phyloP scores from a whole-genome alignment of 1,140 invertebrate species.

The Aphidius ervi region DNA sequence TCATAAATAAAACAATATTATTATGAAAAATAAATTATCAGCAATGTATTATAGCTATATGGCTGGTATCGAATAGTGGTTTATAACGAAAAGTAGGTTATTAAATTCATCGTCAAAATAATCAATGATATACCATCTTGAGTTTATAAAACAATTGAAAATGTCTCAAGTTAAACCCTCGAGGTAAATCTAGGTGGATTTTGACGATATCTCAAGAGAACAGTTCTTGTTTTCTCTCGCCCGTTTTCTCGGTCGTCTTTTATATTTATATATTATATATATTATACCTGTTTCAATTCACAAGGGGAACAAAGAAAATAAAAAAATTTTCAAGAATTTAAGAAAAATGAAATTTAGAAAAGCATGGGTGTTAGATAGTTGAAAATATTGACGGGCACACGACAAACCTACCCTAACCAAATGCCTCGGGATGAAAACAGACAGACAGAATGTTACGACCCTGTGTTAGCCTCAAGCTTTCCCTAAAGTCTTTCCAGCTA shows the following conservation, averaged over 20 bases:
- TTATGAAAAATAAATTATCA: no score
- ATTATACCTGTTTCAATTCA: slow-evolving; percentile 29
- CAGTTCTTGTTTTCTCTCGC: slow-evolving; percentile 17
- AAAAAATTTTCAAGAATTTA: slow-evolving; percentile 17
- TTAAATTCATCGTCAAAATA: no score
- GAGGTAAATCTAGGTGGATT: no score
- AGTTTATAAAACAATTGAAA: no score
- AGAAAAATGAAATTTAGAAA: slow-evolving; percentile 3
- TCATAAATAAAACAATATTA: no score
- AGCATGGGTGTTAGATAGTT: slow-evolving; percentile 30
- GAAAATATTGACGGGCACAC: slow-evolving; percentile 42
- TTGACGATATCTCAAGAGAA: slow-evolving; percentile 10
- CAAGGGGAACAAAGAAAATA: slow-evolving; percentile 21
- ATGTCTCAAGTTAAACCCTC: no score
- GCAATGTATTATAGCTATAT: no score
- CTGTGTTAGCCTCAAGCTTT: neutral
- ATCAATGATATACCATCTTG: no score
- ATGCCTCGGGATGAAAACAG: slow-evolving; percentile 27
- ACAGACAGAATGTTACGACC: slow-evolving; percentile 22
- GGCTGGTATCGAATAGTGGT: no score
- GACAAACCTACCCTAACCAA: slow-evolving; percentile 4
- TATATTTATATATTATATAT: neutral
- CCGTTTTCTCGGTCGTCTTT: slow-evolving; percentile 15
- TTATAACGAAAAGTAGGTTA: no score
- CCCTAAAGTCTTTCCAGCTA: no score